These are phyloP conservation scores for Trematomus loennbergii DNA, from an alignment of 2,113 vertebrate genomes.

Conservation along the genomic window DNA sequence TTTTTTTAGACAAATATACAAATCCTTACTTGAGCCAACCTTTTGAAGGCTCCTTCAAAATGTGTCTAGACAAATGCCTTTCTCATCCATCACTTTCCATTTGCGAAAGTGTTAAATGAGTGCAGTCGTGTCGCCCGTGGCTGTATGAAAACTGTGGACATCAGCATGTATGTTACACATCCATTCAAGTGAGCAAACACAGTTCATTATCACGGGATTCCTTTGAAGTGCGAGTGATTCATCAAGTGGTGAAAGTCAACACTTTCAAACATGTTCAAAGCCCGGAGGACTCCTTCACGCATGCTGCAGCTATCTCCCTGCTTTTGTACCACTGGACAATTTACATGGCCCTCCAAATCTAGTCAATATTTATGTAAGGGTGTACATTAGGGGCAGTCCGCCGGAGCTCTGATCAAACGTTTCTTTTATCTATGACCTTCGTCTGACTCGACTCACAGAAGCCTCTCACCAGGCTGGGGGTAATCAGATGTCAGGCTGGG, in stretches of 20 bases:
- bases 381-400: conserved; percentile 58
- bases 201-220: conserved; percentile 40
- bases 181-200: conserved; percentile 50
- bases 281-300: conserved; percentile 17
- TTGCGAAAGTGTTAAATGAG: conserved; percentile 22
- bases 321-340: conserved; percentile 45
- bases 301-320: conserved; percentile 37
- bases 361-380: conserved; percentile 77
- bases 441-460: conserved; percentile 60
- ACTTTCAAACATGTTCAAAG: conserved; percentile 72
- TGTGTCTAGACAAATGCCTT: conserved; percentile 60
- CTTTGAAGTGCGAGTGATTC: conserved; percentile 60
- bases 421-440: conserved; percentile 76
- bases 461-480: conserved; percentile 49
- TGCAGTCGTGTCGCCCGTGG: not conserved
- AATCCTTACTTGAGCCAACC: conserved; percentile 52
- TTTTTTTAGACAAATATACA: conserved; percentile 66
- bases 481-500: conserved; percentile 61
- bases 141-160: conserved; percentile 10
- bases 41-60: conserved; percentile 53
- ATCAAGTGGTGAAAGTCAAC: conserved; percentile 65
- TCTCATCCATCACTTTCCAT: conserved; percentile 41
- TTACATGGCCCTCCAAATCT: conserved; percentile 50
- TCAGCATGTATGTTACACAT: conserved; percentile 29
- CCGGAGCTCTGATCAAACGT: conserved; percentile 57